Base-by-base conservation (phyloP, 2,888 invertebrate genomes). In the Calameuta filiformis region DNA sequence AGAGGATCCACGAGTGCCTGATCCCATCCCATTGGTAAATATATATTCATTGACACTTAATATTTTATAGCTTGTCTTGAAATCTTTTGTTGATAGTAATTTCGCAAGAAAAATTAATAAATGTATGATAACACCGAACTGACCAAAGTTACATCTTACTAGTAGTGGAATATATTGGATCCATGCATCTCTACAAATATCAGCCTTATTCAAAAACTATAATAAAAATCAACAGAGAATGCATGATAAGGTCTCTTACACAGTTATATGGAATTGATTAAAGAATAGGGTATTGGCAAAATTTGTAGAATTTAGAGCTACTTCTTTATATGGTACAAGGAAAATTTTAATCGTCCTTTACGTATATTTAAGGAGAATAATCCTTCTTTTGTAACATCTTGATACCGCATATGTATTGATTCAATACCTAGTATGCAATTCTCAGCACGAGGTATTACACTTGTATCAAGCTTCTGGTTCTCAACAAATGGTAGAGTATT, bases 1-100 rank as follows among this genome's bases (percentile, higher is more conserved):
- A 30, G 89, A 90, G 75, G 91, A 91, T 86, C 91, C 91, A 12
- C 84, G 90, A 69, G 85, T 90, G 73, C 90, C 90, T n/a, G 91
- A 91, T 77, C 86, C 90, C n/a, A 89, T 90, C 78, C 89, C 90
- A 79, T 85, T 91, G 91, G 91, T 91, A 89, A 85, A 12, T 71
- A 76, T 78, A 71, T 15, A 23, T 40, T 40, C 1, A 40, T 56
- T 9, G 23, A 23, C 2, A 23, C 9, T 56, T 56, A 56, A 56
- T 56, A 56, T 56, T 56, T 56, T 23, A 56, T 9, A 9, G 9
- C 9, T 23, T 23, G 9, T 56, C 56, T 2, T 56, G 23, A 56
- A 56, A 23, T 56, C 56, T 56, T 56, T 56, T 56, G 4, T 23
- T 56, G 9, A 15, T 23, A 56, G 23, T 56, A 56, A 56, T 56